A percentile compares a stretch with the other conserved stretches of the same genome.
Evolutionary conservation across 2,888 invertebrate species (phyloP).

Genomic region (Spodoptera exigua): DNA sequence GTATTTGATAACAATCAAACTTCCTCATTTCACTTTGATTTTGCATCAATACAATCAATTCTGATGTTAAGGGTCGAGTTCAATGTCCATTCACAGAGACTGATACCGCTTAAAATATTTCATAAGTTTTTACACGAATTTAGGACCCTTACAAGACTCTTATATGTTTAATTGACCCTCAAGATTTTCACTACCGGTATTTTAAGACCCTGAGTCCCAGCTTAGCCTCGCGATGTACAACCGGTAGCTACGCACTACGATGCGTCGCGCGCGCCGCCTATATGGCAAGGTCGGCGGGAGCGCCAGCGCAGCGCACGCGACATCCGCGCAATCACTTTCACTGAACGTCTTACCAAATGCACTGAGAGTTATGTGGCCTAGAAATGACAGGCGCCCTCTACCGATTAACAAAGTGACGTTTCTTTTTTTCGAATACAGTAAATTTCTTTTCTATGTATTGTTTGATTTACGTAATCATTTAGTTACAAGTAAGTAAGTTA

Average conservation of each 20-base stretch:
- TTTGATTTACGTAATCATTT: too few relatives aligned
- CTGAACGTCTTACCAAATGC: slow-evolving; percentile 82
- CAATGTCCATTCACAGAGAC: too few relatives aligned
- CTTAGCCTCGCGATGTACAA: slow-evolving; percentile 56
- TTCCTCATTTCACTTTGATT: too few relatives aligned
- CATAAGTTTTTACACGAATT: slow-evolving; percentile 2
- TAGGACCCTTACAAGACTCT: slow-evolving; percentile 18
- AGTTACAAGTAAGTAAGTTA: too few relatives aligned
- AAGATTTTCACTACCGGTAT: slow-evolving; percentile 21
- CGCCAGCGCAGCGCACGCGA: slow-evolving; percentile 79
- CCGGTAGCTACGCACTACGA: slow-evolving; percentile 58
- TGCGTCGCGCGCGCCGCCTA: slow-evolving; percentile 65
- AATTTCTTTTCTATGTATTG: too few relatives aligned
- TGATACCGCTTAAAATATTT: too few relatives aligned
- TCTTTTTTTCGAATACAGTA: too few relatives aligned
- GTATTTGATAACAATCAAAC: too few relatives aligned
- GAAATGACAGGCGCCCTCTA: slow-evolving; percentile 40
- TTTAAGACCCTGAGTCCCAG: slow-evolving; percentile 40
- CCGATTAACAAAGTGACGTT: too few relatives aligned
- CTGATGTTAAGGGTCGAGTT: too few relatives aligned
- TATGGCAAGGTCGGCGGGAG: slow-evolving; percentile 87
- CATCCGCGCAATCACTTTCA: slow-evolving; percentile 87
- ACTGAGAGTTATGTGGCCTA: slow-evolving; percentile 63
- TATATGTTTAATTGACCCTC: slow-evolving; percentile 17
- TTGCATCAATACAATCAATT: too few relatives aligned